Conservation (phyloP, 1,140 invertebrate species). For the Streblospio benedicti region DNA sequence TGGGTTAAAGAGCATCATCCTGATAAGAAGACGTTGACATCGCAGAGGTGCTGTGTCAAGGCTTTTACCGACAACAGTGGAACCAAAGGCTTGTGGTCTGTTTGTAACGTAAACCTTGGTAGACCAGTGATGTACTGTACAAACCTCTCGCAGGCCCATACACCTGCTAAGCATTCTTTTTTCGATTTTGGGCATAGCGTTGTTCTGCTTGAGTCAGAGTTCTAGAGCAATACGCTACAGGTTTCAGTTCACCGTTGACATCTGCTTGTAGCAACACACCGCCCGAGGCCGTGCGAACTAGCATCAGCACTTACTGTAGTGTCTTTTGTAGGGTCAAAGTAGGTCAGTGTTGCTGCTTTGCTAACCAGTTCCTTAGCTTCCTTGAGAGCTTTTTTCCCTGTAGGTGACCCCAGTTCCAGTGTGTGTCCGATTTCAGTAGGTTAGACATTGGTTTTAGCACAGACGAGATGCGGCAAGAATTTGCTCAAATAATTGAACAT, state of each 20-base stretch:
- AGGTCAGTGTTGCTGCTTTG: conserved; percentile 17
- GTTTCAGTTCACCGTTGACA: conserved; percentile 10
- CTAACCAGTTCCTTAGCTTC: no score
- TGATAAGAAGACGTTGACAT: conserved; percentile 18
- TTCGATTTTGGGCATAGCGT: conserved; percentile 26
- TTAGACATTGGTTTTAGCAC: no score
- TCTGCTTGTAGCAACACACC: conserved; percentile 17
- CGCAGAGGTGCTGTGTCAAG: conserved; percentile 14
- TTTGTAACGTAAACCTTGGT: conserved; percentile 22
- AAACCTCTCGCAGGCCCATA: conserved; percentile 48
- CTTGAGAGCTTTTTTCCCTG: no score
- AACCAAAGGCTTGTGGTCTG: conserved; percentile 37
- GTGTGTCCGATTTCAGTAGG: no score
- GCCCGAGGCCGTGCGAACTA: conserved; percentile 22
- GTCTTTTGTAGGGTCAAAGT: conserved; percentile 15
- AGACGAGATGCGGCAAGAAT: no score
- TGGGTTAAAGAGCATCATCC: conserved; percentile 14
- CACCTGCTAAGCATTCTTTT: conserved; percentile 18
- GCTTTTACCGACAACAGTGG: conserved; percentile 11
- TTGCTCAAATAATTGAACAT: no score
- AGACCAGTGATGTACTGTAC: conserved; percentile 48
- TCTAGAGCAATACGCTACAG: conserved; percentile 22
- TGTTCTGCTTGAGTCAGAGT: conserved; percentile 23
- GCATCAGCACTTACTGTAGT: conserved; percentile 20
- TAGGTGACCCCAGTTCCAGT: no score